Evolutionary conservation across 2,113 vertebrate genomes (phyloP).

Genomic region (Macquaria ambigua): DNA sequence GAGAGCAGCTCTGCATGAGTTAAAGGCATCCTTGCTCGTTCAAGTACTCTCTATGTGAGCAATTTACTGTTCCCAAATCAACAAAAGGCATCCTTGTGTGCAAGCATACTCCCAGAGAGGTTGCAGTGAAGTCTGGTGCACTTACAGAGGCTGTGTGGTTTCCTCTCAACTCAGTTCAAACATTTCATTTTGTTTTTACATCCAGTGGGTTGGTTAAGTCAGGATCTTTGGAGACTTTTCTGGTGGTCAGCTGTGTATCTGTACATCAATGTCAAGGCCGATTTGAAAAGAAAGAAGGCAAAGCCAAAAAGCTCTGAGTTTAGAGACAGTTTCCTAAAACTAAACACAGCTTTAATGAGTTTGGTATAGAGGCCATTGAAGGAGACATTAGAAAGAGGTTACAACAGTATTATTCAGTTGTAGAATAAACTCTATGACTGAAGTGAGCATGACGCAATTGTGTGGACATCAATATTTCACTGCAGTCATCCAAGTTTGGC

Average conservation of each 20-base stretch:
- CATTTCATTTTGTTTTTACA: constrained; percentile 15
- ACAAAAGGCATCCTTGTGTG: constrained; percentile 28
- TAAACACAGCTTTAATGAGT: neutral
- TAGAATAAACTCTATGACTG: neutral
- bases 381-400: neutral
- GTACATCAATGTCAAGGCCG: neutral
- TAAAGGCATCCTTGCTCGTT: constrained; percentile 20
- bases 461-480: no score
- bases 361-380: neutral
- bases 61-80: constrained; percentile 34
- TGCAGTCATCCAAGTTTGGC: no score
- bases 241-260: neutral
- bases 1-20: neutral
- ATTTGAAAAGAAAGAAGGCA: neutral
- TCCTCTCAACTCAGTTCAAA: neutral
- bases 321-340: neutral
- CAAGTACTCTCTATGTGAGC: constrained; percentile 25
- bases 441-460: neutral
- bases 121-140: neutral
- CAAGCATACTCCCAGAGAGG: constrained; percentile 1
- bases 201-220: neutral
- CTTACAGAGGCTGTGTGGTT: neutral
- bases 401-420: no score
- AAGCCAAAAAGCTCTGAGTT: neutral
- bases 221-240: neutral